Conservation (phyloP, 2,888 invertebrate genomes). For the Lomographa bimaculata region DNA sequence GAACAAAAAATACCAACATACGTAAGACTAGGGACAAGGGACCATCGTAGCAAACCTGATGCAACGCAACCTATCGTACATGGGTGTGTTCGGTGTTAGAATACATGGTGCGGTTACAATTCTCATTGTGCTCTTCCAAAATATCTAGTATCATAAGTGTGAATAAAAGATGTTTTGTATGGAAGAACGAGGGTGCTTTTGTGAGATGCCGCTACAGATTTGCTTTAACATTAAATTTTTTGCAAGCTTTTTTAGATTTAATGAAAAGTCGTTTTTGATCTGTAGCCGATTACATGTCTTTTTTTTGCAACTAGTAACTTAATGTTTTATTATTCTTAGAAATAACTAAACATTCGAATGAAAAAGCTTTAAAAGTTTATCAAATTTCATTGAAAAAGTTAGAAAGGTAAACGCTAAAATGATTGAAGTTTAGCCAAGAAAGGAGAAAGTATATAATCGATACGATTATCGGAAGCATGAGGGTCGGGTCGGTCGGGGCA, state of each 20-base stretch:
- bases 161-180: conserved; percentile 61
- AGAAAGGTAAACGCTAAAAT: conserved; percentile 35
- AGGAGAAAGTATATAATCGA: conserved; percentile 61
- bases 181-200: conserved; percentile 54
- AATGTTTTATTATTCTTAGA: no score
- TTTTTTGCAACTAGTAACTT: conserved; percentile 16
- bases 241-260: conserved; percentile 49
- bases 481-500: conserved; percentile 51
- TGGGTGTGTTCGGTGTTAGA: conserved; percentile 54
- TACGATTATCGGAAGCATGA: conserved; percentile 61
- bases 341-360: no score
- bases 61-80: conserved; percentile 59
- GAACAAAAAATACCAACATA: conserved; percentile 71
- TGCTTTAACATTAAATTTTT: conserved; percentile 45
- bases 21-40: conserved; percentile 61
- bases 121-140: conserved; percentile 60
- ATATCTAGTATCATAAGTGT: conserved; percentile 70
- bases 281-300: conserved; percentile 28
- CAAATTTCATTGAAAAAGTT: conserved; percentile 29
- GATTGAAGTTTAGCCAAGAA: conserved; percentile 42
- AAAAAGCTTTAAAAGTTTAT: neutral
- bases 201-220: conserved; percentile 49
- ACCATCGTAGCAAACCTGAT: conserved; percentile 65
- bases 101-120: conserved; percentile 70
- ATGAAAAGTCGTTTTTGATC: conserved; percentile 33